Base-by-base conservation (phyloP, 2,888 invertebrate species). In the Empis stercorea region DNA sequence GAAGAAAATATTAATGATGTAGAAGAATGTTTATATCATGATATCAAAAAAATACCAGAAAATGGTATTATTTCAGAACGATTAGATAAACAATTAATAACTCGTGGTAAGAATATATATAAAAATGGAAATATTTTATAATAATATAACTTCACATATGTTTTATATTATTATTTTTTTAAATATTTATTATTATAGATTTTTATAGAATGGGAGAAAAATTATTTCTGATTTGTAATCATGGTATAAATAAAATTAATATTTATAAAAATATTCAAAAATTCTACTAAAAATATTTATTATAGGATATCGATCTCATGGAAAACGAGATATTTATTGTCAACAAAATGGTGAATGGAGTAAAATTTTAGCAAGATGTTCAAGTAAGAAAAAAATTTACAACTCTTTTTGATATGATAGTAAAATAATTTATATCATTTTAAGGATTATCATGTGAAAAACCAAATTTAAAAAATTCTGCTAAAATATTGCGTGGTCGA, bases 361-460 rank as follows among this genome's bases (percentile, higher is more conserved):
- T 1, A 66, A 63, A 55, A 59, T 73, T 44, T 61, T 65, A 47
- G 73, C 71, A 39, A 71, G 66, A 61, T 76, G 76, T 57, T 62
- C 63, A 39, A 71, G 75, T 75, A 62, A 62, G 69, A 23, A 14
- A 37, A 17, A 14, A 10, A 42, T 37, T 32, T 16, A n/a, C n/a
- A n/a, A n/a, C n/a, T n/a, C n/a, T n/a, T n/a, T n/a, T n/a, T n/a
- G n/a, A n/a, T n/a, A n/a, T n/a, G n/a, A n/a, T n/a, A 27, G 2
- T 27, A 27, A 7, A 27, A 27, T 6, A 6, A 27, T 27, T 27
- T 7, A 27, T 27, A 7, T 20, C 3, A 27, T 27, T 27, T 57
- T 23, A 51, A 75, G 75, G 64, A 62, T 67, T 73, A 49, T 73
- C 74, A 0, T 76, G 75, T 54, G 68, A 68, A 20, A 72, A 72